Conservation (phyloP, 1,140 invertebrate genomes). For the Phortica variegata region DNA sequence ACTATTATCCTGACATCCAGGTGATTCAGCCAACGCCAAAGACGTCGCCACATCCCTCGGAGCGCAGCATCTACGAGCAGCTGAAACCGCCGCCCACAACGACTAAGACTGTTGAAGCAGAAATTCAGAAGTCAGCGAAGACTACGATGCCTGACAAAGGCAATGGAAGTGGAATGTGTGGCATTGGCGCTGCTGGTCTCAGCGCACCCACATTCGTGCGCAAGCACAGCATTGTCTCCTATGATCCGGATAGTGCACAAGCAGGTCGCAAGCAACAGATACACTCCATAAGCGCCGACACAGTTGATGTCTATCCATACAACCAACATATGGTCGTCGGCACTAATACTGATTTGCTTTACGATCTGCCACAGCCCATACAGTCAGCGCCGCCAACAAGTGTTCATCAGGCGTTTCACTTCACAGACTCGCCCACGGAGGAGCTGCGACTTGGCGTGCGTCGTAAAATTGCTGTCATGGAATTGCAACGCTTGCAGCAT, state of each 20-base stretch:
- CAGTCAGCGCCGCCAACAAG: slow-evolving; percentile 34
- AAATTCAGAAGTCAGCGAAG: neutral
- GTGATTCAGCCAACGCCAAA: slow-evolving; percentile 76
- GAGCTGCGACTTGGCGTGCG: slow-evolving; percentile 44
- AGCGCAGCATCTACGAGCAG: slow-evolving; percentile 56
- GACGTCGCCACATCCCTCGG: slow-evolving; percentile 77
- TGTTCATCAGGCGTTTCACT: slow-evolving; percentile 32
- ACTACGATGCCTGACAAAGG: neutral
- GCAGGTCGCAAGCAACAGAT: slow-evolving; percentile 49
- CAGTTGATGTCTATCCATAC: slow-evolving; percentile 50
- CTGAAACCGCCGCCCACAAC: slow-evolving; percentile 1
- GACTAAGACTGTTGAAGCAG: too few relatives aligned
- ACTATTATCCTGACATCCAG: slow-evolving; percentile 74
- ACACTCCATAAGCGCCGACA: slow-evolving; percentile 53
- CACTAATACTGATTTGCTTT: slow-evolving; percentile 16
- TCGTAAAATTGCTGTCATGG: slow-evolving; percentile 43
- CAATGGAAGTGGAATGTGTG: neutral
- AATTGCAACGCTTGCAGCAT: slow-evolving; percentile 33
- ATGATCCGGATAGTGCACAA: slow-evolving; percentile 49
- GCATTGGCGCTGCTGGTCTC: slow-evolving; percentile 9
- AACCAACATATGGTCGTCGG: slow-evolving; percentile 24
- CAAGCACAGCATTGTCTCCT: slow-evolving; percentile 54
- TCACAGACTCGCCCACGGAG: slow-evolving; percentile 43
- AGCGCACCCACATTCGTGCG: slow-evolving; percentile 36
- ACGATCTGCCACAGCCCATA: slow-evolving; percentile 30